Conservation (phyloP, 2,888 invertebrate species). For the Apamea anceps region DNA sequence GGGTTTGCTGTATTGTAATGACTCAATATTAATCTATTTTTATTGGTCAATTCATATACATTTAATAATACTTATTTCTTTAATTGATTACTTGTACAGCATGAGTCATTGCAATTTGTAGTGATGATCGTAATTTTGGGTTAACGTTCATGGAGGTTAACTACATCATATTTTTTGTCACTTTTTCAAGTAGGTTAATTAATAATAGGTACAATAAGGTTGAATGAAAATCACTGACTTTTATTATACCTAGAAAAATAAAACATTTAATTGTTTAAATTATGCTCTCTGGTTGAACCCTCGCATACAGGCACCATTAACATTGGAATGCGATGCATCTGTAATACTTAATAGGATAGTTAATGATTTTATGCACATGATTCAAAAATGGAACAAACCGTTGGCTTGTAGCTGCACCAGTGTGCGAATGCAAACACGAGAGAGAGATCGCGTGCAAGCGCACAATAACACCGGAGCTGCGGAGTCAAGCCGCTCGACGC, state of each 20-base stretch:
- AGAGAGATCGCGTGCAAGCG: slow-evolving; percentile 86
- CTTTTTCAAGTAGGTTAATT: neutral
- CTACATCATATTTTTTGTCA: neutral
- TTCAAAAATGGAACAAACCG: slow-evolving; percentile 68
- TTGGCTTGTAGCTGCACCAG: slow-evolving; percentile 66
- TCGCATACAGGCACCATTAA: slow-evolving; percentile 9
- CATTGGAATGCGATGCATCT: slow-evolving; percentile 42
- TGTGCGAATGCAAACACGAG: slow-evolving; percentile 73
- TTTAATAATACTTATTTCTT: slow-evolving; percentile 52
- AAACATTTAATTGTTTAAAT: neutral
- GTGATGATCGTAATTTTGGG: slow-evolving; percentile 15
- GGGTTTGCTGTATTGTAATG: slow-evolving; percentile 69
- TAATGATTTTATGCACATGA: slow-evolving; percentile 59
- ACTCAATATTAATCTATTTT: slow-evolving; percentile 84
- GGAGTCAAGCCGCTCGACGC: slow-evolving; percentile 84
- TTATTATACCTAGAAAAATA: neutral
- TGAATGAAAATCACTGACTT: neutral
- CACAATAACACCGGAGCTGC: slow-evolving; percentile 84
- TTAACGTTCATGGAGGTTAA: slow-evolving; percentile 4
- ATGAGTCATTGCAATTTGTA: slow-evolving; percentile 41
- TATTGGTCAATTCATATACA: slow-evolving; percentile 75
- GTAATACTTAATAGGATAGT: slow-evolving; percentile 50
- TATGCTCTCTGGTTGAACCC: neutral
- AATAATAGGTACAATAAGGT: neutral
- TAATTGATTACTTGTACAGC: slow-evolving; percentile 54